Evolutionary conservation across 2,888 invertebrate species (phyloP).

Genomic region (Syrphus vitripennis): DNA sequence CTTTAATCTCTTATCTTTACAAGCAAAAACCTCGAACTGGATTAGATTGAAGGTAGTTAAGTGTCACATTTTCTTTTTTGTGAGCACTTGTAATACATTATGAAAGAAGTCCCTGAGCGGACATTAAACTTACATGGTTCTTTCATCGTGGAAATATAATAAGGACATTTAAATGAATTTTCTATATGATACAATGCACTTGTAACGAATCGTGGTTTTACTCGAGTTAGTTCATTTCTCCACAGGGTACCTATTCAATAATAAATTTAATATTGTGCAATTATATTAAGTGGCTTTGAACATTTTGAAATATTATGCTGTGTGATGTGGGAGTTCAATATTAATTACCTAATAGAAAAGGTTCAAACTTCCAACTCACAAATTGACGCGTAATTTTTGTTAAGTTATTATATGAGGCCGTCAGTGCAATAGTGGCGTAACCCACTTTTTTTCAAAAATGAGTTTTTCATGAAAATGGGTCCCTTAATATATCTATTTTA

Average conservation of each 20-base stretch:
- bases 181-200: neutral
- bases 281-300: constrained; percentile 42
- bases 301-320: neutral
- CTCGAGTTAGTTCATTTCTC: constrained; percentile 25
- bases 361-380: neutral
- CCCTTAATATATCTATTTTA: too few species aligned
- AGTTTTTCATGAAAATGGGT: too few species aligned
- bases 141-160: neutral
- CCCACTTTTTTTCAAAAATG: too few species aligned
- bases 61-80: neutral
- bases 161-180: neutral
- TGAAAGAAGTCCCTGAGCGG: neutral
- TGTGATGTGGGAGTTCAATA: too few species aligned
- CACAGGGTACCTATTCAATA: constrained; percentile 20
- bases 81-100: neutral
- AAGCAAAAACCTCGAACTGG: neutral
- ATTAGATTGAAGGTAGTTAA: neutral
- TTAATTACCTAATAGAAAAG: neutral
- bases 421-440: too few species aligned
- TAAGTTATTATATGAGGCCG: neutral
- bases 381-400: neutral
- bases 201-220: neutral
- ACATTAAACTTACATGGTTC: constrained; percentile 17
- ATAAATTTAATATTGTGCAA: constrained; percentile 32
- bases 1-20: neutral